Conservation (phyloP, 2,797 vertebrate genomes). For the Dermochelys coriacea region DNA sequence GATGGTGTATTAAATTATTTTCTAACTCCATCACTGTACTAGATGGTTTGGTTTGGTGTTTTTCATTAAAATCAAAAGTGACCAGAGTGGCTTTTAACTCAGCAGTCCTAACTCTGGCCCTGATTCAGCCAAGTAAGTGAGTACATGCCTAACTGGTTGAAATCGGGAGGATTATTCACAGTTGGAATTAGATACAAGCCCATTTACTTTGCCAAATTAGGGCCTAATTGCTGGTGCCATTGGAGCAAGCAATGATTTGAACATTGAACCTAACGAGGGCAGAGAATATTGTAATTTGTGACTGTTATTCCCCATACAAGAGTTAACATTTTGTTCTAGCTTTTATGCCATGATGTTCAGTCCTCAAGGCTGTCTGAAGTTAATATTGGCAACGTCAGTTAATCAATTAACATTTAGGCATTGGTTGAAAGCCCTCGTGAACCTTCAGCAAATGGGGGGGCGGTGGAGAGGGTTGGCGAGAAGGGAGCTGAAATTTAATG, state of each 20-base stretch:
- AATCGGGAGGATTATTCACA: not conserved
- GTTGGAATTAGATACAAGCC: not conserved
- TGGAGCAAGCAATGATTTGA: not conserved
- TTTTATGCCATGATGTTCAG: not conserved
- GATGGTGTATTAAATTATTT: not conserved
- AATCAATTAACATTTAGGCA: constrained; percentile 71
- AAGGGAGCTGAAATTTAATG: constrained; percentile 62
- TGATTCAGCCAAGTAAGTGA: not conserved
- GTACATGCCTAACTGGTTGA: not conserved
- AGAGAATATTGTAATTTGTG: accelerated
- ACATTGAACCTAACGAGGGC: not conserved
- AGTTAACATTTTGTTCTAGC: constrained; percentile 19
- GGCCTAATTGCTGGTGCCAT: not conserved
- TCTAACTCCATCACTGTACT: not conserved
- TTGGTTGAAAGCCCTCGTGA: constrained; percentile 49
- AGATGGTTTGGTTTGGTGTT: not conserved
- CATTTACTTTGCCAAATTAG: not conserved
- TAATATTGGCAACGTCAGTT: constrained; percentile 72
- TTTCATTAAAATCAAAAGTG: not conserved
- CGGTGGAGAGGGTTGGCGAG: not conserved
- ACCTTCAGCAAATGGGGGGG: constrained; percentile 31
- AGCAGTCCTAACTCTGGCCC: not conserved
- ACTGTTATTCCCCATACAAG: not conserved
- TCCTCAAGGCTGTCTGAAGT: constrained; percentile 34
- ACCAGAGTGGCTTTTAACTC: not conserved